Base-by-base conservation (phyloP, 2,113 vertebrate genomes). In the Hemichromis elongatus region DNA sequence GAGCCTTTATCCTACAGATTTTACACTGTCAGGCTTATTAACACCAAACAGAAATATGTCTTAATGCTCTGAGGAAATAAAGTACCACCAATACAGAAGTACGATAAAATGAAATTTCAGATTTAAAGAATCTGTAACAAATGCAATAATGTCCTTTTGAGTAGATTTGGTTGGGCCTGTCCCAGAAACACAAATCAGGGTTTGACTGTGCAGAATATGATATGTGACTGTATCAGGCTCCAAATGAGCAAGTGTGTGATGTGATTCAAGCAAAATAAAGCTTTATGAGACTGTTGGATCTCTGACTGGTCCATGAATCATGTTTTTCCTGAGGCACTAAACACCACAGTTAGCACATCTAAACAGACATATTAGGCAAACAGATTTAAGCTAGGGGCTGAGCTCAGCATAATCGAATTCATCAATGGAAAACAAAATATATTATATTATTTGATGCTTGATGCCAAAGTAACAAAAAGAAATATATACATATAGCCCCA, bases 191-290 rank as follows among this genome's bases (percentile, higher is more conserved):
- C 24, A 42, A 18, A 1, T 8, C 50, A 19, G 50, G 50, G 50
- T 52, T 19, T 52, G 18, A 52, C 68, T 5, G 24, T 30, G 28
- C 42, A 5, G 16, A 73, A 33, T n/a, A 50, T 50, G 14, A 26
- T 1, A n/a, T 8, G 45, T 33, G 45, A 75, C 10, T 75, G 26
- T 52, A 73, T 73, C 70, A 52, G 70, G 24, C 52, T 75, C 45
- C 40, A 75, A 33, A 50, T 50, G 0, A 50, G 45, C 21, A 50
- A 30, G 16, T 75, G 70, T 33, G 24, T 30, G 68, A 75, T 73
- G 24, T 73, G 42, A 47, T n/a, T 50, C 24, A 75, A 75, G 9
- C 24, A 75, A 75, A 50, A 75, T 75, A 75, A 75, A 75, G 24
- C 50, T 6, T 1, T 19, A 50, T 50, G 68, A 75, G 24, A 75